phyloP scores from a whole-genome alignment of 1,140 invertebrate species.

The Protaetia brevitarsis region DNA sequence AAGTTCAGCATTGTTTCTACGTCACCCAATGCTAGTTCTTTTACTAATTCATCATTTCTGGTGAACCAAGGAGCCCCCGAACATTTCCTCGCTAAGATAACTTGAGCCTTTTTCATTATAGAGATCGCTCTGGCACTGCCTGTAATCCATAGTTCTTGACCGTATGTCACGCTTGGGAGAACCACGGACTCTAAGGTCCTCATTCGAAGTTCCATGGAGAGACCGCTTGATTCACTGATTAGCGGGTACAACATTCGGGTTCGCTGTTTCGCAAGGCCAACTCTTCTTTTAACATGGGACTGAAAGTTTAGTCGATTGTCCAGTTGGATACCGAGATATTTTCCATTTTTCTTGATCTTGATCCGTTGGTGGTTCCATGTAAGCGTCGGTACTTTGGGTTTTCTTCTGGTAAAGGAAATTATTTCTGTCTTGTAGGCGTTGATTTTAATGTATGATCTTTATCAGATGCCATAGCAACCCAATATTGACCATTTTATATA shows the following conservation, averaged over 20 bases:
- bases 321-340: neutral
- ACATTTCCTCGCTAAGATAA: neutral
- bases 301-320: neutral
- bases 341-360: too few relatives aligned
- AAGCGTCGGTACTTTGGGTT: too few relatives aligned
- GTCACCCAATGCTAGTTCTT: neutral
- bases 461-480: neutral
- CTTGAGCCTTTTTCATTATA: too few relatives aligned
- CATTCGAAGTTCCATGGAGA: neutral
- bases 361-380: too few relatives aligned
- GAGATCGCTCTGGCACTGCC: neutral
- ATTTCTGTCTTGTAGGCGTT: too few relatives aligned
- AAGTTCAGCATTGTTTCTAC: neutral
- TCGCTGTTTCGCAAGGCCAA: neutral
- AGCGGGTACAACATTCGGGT: neutral
- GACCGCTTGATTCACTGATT: neutral
- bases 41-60: neutral
- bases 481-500: neutral
- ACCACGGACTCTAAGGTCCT: neutral
- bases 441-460: neutral
- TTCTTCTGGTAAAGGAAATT: too few relatives aligned
- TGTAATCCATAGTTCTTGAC: neutral
- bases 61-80: neutral
- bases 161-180: too few relatives aligned
- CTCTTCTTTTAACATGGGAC: neutral